Conservation (phyloP, 2,797 vertebrate species). For the Gallirallus australis region DNA sequence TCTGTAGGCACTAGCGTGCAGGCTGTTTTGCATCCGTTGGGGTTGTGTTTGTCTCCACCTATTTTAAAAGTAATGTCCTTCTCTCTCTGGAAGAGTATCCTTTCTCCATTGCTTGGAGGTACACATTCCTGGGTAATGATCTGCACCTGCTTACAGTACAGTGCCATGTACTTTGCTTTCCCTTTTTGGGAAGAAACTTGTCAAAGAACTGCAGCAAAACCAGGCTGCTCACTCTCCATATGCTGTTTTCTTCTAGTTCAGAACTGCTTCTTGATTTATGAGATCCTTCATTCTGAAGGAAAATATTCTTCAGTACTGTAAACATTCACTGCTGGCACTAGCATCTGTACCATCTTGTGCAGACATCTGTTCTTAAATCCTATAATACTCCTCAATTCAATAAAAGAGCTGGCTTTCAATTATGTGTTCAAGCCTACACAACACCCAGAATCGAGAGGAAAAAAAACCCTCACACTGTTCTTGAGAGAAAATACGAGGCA, state of each 20-base stretch:
- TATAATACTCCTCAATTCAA: not conserved
- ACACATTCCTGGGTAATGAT: not conserved
- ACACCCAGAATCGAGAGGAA: not conserved
- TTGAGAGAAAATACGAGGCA: not conserved
- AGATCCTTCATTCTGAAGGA: not conserved
- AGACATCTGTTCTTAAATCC: not conserved
- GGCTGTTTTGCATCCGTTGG: not conserved
- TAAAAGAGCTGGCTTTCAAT: not conserved
- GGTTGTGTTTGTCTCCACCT: not conserved
- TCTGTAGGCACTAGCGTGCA: not conserved
- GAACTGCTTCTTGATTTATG: not conserved
- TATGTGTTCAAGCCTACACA: not conserved
- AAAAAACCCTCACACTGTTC: not conserved
- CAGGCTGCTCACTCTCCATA: not conserved
- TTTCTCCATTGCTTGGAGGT: not conserved
- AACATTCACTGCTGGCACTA: not conserved
- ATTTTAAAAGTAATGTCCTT: not conserved
- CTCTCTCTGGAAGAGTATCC: not conserved
- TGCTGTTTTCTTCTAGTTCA: not conserved
- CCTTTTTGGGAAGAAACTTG: conserved; percentile 4
- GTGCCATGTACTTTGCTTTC: not conserved
- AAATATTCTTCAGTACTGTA: not conserved
- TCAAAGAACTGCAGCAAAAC: conserved; percentile 43
- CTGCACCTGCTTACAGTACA: not conserved
- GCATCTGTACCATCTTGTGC: not conserved